A percentile compares a stretch with the other conserved stretches of the same genome.
Conservation (phyloP, 2,113 vertebrate genomes). For the Antigone vipio region DNA sequence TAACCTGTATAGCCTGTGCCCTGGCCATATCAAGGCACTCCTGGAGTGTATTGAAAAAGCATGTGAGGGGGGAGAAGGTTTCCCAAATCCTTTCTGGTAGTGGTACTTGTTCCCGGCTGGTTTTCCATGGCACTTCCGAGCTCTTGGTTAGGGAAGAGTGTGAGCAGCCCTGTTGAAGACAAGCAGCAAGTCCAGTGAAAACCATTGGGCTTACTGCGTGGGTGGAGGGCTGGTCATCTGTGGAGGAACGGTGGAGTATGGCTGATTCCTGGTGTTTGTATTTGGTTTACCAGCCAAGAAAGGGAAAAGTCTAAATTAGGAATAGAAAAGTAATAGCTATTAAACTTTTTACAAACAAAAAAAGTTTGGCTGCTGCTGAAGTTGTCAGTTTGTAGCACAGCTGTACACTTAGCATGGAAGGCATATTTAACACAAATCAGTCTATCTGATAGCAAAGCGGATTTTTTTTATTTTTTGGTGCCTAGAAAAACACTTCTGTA, state of each 20-base stretch:
- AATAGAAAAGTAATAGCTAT: not conserved
- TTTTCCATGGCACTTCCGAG: not conserved
- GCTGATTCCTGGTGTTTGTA: not conserved
- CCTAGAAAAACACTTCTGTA: not conserved
- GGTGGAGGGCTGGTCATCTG: fast-evolving
- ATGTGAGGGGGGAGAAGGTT: fast-evolving
- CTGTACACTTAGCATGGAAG: not conserved
- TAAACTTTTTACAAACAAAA: not conserved
- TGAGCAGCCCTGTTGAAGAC: not conserved
- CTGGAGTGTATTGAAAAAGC: not conserved
- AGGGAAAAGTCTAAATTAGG: not conserved
- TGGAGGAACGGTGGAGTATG: not conserved
- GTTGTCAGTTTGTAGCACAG: not conserved
- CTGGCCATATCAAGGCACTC: not conserved
- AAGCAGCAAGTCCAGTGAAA: not conserved
- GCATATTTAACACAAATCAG: not conserved
- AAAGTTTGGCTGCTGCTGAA: not conserved
- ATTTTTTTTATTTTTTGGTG: too few relatives aligned
- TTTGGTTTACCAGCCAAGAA: not conserved
- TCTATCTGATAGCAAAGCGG: not conserved
- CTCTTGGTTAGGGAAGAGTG: not conserved
- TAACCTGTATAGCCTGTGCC: too few relatives aligned
- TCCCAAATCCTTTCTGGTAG: not conserved
- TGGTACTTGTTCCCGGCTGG: not conserved
- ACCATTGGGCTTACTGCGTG: fast-evolving